Evolutionary conservation across 2,113 vertebrate species (phyloP).

Genomic region (Calidris pygmaea): DNA sequence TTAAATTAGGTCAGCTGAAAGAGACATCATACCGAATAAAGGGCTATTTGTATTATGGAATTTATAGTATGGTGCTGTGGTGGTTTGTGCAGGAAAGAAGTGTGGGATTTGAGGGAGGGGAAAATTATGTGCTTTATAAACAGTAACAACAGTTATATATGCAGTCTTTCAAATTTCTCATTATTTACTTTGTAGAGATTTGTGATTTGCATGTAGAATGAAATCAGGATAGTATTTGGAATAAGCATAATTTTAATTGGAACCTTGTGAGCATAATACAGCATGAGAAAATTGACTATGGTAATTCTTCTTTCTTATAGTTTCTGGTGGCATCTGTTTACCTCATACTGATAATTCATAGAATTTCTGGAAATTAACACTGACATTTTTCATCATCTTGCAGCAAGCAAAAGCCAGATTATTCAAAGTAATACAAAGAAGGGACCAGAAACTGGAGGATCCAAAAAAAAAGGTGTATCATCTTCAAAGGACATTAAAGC

Average conservation of each 20-base stretch:
- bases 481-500: constrained; percentile 49
- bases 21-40: neutral
- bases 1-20: neutral
- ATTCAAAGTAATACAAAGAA: constrained; percentile 43
- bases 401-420: constrained; percentile 63
- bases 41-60: neutral
- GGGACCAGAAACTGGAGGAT: constrained; percentile 25
- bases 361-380: neutral
- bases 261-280: neutral
- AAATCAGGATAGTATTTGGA: neutral
- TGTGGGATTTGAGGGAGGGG: neutral
- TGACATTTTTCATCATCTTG: neutral
- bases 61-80: neutral
- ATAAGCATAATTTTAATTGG: neutral
- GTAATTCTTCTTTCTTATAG: neutral
- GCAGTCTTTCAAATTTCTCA: neutral
- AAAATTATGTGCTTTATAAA: neutral
- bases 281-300: neutral
- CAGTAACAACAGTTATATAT: neutral
- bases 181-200: neutral
- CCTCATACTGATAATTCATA: neutral
- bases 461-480: constrained; percentile 31
- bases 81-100: neutral
- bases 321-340: neutral
- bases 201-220: neutral